These are phyloP conservation scores for Camptogramma bilineatum DNA, from an alignment of 2,888 invertebrate species.

Conservation along the genomic window DNA sequence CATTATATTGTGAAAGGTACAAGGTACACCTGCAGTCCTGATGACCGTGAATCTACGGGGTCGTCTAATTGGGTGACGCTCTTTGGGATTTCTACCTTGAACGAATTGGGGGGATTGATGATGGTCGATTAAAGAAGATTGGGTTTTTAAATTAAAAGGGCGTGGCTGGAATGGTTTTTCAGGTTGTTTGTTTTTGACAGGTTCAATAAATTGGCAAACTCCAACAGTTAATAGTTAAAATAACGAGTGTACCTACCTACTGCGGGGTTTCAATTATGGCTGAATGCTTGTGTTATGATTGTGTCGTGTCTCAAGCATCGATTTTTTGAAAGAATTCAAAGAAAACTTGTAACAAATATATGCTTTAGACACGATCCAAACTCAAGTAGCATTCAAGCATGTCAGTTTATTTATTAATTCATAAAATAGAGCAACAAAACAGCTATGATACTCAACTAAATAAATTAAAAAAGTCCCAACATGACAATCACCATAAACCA, in stretches of 20 bases:
- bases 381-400: background rate
- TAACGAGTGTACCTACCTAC: no score
- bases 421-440: background rate
- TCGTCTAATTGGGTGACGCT: conserved; percentile 44
- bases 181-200: conserved; percentile 6
- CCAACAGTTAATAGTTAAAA: background rate
- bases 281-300: background rate
- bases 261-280: no score
- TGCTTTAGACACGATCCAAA: background rate
- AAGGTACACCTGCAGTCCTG: background rate
- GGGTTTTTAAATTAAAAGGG: conserved; percentile 34
- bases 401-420: background rate
- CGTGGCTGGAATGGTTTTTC: conserved; percentile 14
- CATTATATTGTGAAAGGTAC: no score
- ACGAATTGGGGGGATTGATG: conserved; percentile 35
- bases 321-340: background rate
- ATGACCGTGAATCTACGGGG: conserved; percentile 15
- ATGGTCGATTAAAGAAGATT: conserved; percentile 33
- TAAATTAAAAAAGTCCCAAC: background rate
- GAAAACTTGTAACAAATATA: background rate
- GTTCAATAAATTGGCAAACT: background rate
- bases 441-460: background rate
- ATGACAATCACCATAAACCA: background rate
- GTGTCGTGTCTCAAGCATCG: background rate
- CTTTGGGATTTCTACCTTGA: conserved; percentile 39